Percentiles rank a stretch among this genome's conserved stretches.
phyloP scores from a whole-genome alignment of 2,797 vertebrate species.

The Eulemur coronatus region DNA sequence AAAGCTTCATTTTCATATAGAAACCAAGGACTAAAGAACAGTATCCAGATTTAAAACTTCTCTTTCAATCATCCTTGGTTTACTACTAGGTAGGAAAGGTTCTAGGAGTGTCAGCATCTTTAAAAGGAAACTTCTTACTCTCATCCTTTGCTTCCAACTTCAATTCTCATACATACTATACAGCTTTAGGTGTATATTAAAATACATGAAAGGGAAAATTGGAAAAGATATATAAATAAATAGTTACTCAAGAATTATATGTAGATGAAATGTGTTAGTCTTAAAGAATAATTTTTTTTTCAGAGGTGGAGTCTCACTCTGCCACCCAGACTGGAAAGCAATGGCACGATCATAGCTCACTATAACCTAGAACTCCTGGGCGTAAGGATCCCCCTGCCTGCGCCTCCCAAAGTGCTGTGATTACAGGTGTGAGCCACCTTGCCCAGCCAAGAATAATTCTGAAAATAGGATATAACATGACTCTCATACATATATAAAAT shows the following conservation, averaged over 20 bases:
- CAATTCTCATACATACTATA: neutral
- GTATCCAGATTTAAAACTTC: neutral
- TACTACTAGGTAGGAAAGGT: neutral
- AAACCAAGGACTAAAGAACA: neutral
- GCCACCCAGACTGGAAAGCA: neutral
- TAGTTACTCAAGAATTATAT: neutral
- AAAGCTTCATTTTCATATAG: neutral
- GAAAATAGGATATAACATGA: neutral
- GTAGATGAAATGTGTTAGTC: neutral
- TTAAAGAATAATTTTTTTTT: neutral
- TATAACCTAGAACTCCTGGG: neutral
- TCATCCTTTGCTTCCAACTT: neutral
- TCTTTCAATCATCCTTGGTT: neutral
- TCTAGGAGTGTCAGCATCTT: neutral
- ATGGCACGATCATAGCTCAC: neutral
- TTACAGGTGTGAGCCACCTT: neutral
- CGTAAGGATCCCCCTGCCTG: neutral
- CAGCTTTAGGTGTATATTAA: neutral
- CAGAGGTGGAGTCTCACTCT: neutral
- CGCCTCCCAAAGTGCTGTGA: neutral
- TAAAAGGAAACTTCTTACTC: neutral
- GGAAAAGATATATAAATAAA: neutral
- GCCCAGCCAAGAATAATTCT: neutral
- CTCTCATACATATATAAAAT: neutral
- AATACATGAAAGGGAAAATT: neutral